Evolutionary conservation across 2,113 vertebrate genomes (phyloP).

Genomic region (Elephantulus edwardii): DNA sequence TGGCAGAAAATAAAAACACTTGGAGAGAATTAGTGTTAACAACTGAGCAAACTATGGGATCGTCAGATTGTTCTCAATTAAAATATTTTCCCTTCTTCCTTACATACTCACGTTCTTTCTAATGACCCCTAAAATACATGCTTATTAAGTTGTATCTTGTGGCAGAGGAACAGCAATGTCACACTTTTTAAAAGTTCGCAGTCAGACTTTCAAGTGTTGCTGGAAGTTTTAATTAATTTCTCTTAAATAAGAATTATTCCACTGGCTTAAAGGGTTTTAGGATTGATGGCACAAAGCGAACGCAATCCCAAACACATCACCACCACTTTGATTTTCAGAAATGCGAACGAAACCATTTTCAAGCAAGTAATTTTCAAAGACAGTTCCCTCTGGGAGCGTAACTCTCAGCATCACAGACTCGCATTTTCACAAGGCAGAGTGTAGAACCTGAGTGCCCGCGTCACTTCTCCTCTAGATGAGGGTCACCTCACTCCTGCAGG

Average conservation of each 20-base stretch:
- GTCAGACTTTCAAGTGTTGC: not conserved
- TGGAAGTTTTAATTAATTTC: conserved; percentile 63
- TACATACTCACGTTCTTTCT: conserved; percentile 39
- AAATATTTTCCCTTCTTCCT: conserved; percentile 36
- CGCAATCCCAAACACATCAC: conserved; percentile 25
- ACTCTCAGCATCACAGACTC: conserved; percentile 40
- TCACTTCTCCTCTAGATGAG: conserved; percentile 40
- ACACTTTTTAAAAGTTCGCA: conserved; percentile 43
- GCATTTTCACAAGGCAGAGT: conserved; percentile 54
- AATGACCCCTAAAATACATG: not conserved
- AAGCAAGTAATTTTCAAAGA: conserved; percentile 73
- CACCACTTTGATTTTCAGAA: conserved; percentile 44
- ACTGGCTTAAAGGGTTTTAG: not conserved
- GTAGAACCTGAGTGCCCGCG: too few species aligned
- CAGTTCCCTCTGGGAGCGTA: conserved; percentile 37
- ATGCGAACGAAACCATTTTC: conserved; percentile 54
- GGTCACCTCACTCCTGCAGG: conserved; percentile 44
- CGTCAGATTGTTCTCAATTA: not conserved
- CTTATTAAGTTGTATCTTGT: conserved; percentile 43
- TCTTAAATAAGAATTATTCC: conserved; percentile 63
- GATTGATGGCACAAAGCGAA: conserved; percentile 38
- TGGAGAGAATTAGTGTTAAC: conserved; percentile 14
- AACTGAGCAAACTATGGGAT: not conserved
- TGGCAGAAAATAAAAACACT: conserved; percentile 40
- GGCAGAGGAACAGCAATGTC: not conserved